Conservation (phyloP, 2,113 vertebrate species). For the Hydrochoerus hydrochaeris region DNA sequence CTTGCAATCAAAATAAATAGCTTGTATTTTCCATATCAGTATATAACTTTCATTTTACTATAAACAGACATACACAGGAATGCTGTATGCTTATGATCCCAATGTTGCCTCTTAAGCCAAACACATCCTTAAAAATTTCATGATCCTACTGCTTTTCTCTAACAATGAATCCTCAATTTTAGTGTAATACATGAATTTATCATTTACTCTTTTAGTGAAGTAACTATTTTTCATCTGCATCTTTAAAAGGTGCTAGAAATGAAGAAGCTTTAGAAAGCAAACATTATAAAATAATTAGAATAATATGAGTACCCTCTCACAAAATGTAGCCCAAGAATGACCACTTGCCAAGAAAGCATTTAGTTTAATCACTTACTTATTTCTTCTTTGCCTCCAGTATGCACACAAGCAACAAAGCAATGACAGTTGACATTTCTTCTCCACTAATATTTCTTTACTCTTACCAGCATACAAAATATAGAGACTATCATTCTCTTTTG, state of each 20-base stretch:
- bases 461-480: background rate
- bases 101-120: background rate
- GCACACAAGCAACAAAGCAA: slow-evolving; percentile 2
- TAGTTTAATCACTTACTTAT: background rate
- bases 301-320: background rate
- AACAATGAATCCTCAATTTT: background rate
- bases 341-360: background rate
- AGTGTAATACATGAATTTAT: background rate
- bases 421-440: background rate
- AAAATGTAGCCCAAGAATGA: slow-evolving; percentile 33
- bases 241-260: slow-evolving; percentile 20
- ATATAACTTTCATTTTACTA: slow-evolving; percentile 41
- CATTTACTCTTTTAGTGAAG: background rate
- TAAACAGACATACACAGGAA: background rate
- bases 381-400: background rate
- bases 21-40: background rate
- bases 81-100: background rate
- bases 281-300: slow-evolving; percentile 18
- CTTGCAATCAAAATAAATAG: slow-evolving; percentile 25
- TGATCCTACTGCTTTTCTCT: background rate
- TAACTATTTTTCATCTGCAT: slow-evolving; percentile 13
- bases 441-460: background rate
- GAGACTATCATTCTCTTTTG: background rate
- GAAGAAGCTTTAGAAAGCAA: background rate
- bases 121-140: slow-evolving; percentile 37